Evolutionary conservation across 2,113 vertebrate genomes (phyloP).

Genomic region (Siniperca chuatsi): DNA sequence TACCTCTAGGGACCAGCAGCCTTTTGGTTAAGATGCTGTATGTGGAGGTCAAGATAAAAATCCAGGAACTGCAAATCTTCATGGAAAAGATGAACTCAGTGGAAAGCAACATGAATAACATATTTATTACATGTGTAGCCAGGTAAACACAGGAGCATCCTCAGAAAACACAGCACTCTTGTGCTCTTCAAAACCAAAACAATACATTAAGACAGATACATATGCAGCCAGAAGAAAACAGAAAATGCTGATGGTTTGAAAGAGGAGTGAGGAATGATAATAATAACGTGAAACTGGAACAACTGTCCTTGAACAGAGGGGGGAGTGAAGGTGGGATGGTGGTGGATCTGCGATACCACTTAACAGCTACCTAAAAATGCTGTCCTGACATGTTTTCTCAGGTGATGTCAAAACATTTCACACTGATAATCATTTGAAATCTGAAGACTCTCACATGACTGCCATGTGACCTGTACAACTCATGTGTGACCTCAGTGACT

Average conservation of each 20-base stretch:
- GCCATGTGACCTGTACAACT: conserved; percentile 1
- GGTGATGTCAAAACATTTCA: conserved; percentile 19
- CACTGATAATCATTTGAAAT: conserved; percentile 9
- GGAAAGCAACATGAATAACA: not conserved
- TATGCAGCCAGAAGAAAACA: not conserved
- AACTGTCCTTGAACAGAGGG: not conserved
- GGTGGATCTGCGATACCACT: not conserved
- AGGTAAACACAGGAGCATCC: not conserved
- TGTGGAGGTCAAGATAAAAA: conserved; percentile 27
- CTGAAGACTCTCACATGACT: not conserved
- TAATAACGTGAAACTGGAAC: not conserved
- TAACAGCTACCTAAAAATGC: conserved; percentile 5
- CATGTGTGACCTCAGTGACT: conserved; percentile 16
- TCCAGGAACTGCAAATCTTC: not conserved
- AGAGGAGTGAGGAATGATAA: not conserved
- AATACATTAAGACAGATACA: not conserved
- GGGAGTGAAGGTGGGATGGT: not conserved
- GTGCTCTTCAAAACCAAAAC: not conserved
- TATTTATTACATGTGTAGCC: not conserved
- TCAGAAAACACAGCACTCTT: not conserved
- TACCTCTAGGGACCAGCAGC: conserved; percentile 1
- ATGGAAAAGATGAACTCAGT: not conserved
- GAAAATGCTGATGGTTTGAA: not conserved
- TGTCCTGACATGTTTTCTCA: conserved; percentile 16
- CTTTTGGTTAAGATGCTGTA: conserved; percentile 23